These are phyloP conservation scores for Stigmatopora nigra DNA, from an alignment of 2,113 vertebrate genomes.

Conservation along the genomic window DNA sequence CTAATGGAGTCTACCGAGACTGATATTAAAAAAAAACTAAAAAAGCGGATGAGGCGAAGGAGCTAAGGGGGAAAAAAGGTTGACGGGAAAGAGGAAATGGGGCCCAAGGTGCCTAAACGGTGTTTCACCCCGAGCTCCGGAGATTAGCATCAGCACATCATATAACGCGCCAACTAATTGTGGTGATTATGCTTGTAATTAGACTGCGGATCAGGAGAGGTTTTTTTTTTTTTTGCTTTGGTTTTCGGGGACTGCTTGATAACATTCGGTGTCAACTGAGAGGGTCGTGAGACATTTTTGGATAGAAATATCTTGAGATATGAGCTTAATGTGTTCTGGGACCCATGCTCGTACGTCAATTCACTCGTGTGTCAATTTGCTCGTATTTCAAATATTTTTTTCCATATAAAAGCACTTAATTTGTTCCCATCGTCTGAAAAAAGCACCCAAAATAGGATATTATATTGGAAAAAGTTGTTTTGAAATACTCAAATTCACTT, in stretches of 20 bases:
- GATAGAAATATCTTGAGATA: no score
- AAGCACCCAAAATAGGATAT: no score
- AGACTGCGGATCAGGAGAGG: slow-evolving; percentile 35
- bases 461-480: no score
- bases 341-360: no score
- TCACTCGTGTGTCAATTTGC: no score
- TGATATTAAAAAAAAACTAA: slow-evolving; percentile 68
- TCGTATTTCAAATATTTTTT: no score
- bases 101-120: slow-evolving; percentile 58
- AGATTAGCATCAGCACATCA: slow-evolving; percentile 59
- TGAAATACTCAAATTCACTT: no score
- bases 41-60: slow-evolving; percentile 48
- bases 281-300: no score
- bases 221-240: not conserved
- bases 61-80: slow-evolving; percentile 1
- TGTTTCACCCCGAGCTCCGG: slow-evolving; percentile 43
- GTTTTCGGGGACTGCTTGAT: slow-evolving; percentile 40
- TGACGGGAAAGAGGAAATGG: slow-evolving; percentile 25
- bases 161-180: slow-evolving; percentile 49
- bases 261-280: slow-evolving; percentile 42
- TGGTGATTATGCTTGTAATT: slow-evolving; percentile 41
- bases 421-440: no score
- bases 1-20: slow-evolving; percentile 65
- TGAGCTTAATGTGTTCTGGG: no score
- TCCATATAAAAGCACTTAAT: no score